phyloP scores from a whole-genome alignment of 1,140 invertebrate genomes.

The Monochamus saltuarius region DNA sequence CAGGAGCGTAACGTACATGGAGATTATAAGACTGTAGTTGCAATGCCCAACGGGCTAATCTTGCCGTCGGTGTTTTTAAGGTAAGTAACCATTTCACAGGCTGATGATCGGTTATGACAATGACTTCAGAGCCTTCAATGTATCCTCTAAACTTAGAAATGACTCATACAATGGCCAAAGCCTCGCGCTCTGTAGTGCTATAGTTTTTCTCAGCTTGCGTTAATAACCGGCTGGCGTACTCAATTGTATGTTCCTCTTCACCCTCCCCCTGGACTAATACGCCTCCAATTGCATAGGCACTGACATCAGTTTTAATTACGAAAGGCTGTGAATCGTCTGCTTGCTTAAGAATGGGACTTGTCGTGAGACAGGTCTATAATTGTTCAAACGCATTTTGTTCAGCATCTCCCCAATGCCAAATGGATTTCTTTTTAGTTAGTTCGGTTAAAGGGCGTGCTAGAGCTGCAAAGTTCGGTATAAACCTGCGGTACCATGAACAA shows the following conservation, averaged over 20 bases:
- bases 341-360: not conserved
- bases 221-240: constrained; percentile 51
- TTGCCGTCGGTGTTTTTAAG: constrained; percentile 33
- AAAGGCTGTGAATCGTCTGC: not conserved
- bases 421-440: not conserved
- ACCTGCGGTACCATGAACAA: not conserved
- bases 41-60: constrained; percentile 38
- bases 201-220: constrained; percentile 49
- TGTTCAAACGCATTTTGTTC: too few relatives aligned
- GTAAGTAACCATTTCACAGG: constrained; percentile 32
- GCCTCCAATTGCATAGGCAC: constrained; percentile 46
- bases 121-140: constrained; percentile 42
- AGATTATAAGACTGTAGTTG: constrained; percentile 21
- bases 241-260: constrained; percentile 40
- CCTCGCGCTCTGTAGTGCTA: constrained; percentile 45
- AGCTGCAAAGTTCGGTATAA: not conserved
- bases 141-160: constrained; percentile 44
- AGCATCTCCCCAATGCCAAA: not conserved
- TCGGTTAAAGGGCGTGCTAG: not conserved
- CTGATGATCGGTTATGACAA: constrained; percentile 39
- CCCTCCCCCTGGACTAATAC: constrained; percentile 39
- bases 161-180: constrained; percentile 51
- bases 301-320: constrained; percentile 39
- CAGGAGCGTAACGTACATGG: constrained; percentile 24
- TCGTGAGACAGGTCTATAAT: too few relatives aligned